phyloP scores from a whole-genome alignment of 2,113 vertebrate genomes.

The Anser cygnoides region DNA sequence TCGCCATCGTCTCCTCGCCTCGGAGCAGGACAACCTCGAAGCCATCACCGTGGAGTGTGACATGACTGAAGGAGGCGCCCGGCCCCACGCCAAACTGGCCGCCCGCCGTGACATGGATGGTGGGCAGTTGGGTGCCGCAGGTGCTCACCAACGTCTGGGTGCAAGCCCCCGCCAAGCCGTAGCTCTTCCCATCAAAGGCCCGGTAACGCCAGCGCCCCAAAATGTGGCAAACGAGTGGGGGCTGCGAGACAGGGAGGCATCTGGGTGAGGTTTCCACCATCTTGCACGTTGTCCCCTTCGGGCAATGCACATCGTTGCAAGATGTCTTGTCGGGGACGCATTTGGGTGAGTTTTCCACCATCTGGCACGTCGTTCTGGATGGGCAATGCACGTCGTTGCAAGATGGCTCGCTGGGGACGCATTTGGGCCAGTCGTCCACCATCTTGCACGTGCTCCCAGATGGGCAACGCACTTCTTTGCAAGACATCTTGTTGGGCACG shows the following conservation, averaged over 20 bases:
- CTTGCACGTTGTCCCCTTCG: rapidly evolving
- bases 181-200: neutral
- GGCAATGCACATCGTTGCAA: rapidly evolving
- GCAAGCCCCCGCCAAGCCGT: neutral
- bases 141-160: neutral
- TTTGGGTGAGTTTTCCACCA: neutral
- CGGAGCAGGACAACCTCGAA: neutral
- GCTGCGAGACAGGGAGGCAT: neutral
- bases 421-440: neutral
- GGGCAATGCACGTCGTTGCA: neutral
- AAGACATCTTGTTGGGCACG: neutral
- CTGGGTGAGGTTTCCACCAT: neutral
- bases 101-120: neutral
- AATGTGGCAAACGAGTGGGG: neutral
- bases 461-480: neutral
- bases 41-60: neutral
- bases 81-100: neutral
- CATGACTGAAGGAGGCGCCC: rapidly evolving
- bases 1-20: neutral
- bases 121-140: rapidly evolving
- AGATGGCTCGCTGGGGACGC: neutral
- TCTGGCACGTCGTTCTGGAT: neutral
- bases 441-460: rapidly evolving
- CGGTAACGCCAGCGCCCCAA: neutral
- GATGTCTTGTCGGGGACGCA: neutral